phyloP scores from a whole-genome alignment of 1,140 invertebrate species.

The Trypoxylus dichotomus region DNA sequence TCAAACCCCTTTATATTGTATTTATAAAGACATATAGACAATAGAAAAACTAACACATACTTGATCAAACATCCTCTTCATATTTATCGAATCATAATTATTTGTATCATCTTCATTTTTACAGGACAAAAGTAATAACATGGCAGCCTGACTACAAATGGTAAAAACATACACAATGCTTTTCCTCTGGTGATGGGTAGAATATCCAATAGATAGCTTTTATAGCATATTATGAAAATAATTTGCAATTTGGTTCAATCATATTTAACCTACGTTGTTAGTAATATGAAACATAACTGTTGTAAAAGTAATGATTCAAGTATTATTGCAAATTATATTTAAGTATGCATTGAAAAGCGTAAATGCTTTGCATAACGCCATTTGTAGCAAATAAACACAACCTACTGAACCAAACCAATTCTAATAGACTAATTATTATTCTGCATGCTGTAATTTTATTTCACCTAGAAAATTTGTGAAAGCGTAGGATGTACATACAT shows the following conservation, averaged over 20 bases:
- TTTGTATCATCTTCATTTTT: conserved; percentile 51
- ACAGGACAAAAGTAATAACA: conserved; percentile 83
- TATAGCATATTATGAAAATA: background rate
- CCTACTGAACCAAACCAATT: background rate
- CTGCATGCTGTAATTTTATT: conserved; percentile 12
- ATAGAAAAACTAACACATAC: too few species aligned
- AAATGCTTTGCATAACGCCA: background rate
- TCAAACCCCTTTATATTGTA: too few species aligned
- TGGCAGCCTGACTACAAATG: conserved; percentile 81
- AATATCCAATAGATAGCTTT: conserved; percentile 9
- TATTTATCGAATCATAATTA: conserved; percentile 17
- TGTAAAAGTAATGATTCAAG: background rate
- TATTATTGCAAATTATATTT: background rate
- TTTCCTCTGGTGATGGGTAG: conserved; percentile 27
- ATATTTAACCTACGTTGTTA: too few species aligned
- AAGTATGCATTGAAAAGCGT: background rate
- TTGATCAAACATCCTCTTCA: background rate
- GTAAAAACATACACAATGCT: conserved; percentile 56
- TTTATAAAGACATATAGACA: too few species aligned
- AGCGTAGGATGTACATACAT: background rate
- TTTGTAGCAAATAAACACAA: background rate
- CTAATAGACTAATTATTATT: background rate
- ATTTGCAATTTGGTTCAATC: background rate
- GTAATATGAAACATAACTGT: too few species aligned
- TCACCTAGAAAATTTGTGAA: background rate